These are phyloP conservation scores for Harpegnathos saltator DNA, from an alignment of 1,140 invertebrate genomes.

Conservation along the genomic window DNA sequence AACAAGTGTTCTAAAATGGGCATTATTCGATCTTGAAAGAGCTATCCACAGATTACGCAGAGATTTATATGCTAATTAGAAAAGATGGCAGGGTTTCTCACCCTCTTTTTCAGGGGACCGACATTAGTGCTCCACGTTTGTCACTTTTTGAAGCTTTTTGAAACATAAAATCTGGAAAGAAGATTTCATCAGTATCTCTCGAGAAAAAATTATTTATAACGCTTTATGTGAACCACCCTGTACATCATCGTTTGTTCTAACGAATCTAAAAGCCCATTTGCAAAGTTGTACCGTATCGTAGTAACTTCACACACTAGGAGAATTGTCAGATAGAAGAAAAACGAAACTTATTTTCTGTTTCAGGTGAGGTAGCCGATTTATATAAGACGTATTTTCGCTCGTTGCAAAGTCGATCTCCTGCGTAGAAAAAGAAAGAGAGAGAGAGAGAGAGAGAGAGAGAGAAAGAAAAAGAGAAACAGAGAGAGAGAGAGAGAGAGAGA, in stretches of 20 bases:
- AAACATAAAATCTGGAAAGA: too few relatives aligned
- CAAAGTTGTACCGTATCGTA: conserved; percentile 38
- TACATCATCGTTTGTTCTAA: conserved; percentile 5
- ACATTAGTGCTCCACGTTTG: too few relatives aligned
- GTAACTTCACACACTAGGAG: not conserved
- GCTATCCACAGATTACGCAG: too few relatives aligned
- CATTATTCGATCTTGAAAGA: too few relatives aligned
- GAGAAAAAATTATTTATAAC: too few relatives aligned
- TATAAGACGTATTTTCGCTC: not conserved
- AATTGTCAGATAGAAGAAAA: conserved; percentile 5
- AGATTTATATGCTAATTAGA: too few relatives aligned
- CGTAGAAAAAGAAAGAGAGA: not conserved
- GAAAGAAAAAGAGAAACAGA: not conserved
- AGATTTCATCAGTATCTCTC: too few relatives aligned
- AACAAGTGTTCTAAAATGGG: too few relatives aligned
- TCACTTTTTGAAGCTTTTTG: too few relatives aligned
- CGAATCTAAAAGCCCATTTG: not conserved
- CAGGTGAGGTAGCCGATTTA: conserved; percentile 70
- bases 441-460: not conserved
- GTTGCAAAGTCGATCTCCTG: conserved; percentile 1
- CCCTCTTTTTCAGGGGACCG: too few relatives aligned
- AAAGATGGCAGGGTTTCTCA: too few relatives aligned
- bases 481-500: not conserved
- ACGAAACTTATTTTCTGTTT: conserved; percentile 69
- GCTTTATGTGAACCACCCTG: not conserved